A percentile compares a stretch with the other conserved stretches of the same genome.
Conservation (phyloP, 1,140 invertebrate genomes). For the Lordiphosa stackelbergi region DNA sequence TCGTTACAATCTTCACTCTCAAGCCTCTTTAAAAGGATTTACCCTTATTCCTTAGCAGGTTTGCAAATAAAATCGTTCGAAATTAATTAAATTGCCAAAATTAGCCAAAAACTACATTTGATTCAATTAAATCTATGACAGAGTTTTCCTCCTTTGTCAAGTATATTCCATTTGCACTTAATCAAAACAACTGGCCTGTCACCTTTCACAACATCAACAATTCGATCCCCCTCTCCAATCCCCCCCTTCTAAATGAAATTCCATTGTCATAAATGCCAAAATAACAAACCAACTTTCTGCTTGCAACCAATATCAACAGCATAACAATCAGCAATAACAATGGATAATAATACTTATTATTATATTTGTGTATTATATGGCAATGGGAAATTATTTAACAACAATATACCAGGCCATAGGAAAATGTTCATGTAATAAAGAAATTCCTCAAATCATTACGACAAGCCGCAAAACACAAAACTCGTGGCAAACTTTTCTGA, state of each 20-base stretch:
- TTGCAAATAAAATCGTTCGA: too few relatives aligned
- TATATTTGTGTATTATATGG: slow-evolving; percentile 19
- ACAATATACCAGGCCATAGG: slow-evolving; percentile 9
- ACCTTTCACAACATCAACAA: background rate
- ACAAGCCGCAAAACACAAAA: slow-evolving; percentile 53
- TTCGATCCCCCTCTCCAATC: background rate
- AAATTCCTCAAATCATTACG: slow-evolving; percentile 69
- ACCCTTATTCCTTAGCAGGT: too few relatives aligned
- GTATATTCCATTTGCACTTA: too few relatives aligned
- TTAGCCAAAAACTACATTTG: too few relatives aligned
- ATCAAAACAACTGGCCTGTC: background rate
- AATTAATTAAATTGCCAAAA: too few relatives aligned
- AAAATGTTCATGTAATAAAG: slow-evolving; percentile 48
- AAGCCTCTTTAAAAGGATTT: too few relatives aligned
- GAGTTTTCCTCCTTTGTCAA: too few relatives aligned
- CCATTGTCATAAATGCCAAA: slow-evolving; percentile 23
- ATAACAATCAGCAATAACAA: slow-evolving; percentile 13
- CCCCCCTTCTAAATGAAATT: slow-evolving; percentile 22
- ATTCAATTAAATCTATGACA: too few relatives aligned
- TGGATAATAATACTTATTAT: slow-evolving; percentile 15
- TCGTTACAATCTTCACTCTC: too few relatives aligned
- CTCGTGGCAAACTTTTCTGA: slow-evolving; percentile 45
- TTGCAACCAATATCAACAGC: background rate
- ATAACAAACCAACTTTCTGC: slow-evolving; percentile 9
- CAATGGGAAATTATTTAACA: slow-evolving; percentile 22